Conservation (phyloP, 2,797 vertebrate species). For the Gobio occitaniae region DNA sequence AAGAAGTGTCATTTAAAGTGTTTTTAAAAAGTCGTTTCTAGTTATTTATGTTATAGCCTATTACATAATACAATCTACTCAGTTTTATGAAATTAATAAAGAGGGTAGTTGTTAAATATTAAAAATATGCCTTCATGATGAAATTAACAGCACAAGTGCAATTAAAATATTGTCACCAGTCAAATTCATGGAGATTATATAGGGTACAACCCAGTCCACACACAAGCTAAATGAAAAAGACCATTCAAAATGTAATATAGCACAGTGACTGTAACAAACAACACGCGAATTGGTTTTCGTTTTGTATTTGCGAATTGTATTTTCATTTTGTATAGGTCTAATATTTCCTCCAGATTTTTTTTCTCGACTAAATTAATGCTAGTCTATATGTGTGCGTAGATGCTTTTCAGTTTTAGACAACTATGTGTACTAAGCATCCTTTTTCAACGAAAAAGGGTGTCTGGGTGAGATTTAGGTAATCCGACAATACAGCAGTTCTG, state of each 20-base stretch:
- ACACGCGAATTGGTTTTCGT: too few relatives aligned
- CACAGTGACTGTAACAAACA: neutral
- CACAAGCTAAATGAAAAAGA: neutral
- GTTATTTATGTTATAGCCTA: too few relatives aligned
- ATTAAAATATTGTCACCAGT: neutral
- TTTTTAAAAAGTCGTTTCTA: neutral
- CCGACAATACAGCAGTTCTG: slow-evolving; percentile 35
- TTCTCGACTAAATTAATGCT: neutral
- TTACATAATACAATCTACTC: neutral
- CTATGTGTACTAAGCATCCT: neutral
- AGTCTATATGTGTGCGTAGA: neutral
- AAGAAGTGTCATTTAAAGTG: neutral
- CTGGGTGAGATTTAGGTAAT: slow-evolving; percentile 37
- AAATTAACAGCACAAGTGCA: neutral
- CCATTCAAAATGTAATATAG: neutral
- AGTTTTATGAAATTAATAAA: neutral
- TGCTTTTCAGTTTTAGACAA: too few relatives aligned
- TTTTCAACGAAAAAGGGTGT: neutral
- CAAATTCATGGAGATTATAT: neutral
- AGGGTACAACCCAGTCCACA: neutral
- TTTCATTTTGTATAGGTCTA: neutral
- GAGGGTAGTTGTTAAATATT: neutral
- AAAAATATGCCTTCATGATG: neutral
- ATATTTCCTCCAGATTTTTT: neutral
- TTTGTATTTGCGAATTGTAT: too few relatives aligned